Evolutionary conservation across 2,888 invertebrate genomes (phyloP).

Genomic region (Hecatera dysodea): DNA sequence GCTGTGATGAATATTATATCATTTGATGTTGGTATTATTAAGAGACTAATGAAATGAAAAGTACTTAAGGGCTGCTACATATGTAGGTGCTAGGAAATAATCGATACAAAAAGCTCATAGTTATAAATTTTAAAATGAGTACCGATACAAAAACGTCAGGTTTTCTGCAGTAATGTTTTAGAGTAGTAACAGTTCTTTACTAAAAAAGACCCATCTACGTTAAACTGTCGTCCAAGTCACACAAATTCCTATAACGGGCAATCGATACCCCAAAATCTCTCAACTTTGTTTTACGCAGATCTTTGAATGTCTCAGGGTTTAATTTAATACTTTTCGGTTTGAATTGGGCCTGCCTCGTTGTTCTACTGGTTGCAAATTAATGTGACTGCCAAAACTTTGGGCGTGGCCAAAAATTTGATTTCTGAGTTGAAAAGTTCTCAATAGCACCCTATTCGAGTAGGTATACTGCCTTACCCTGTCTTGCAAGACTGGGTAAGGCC

Average conservation of each 20-base stretch:
- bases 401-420: no score
- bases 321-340: background rate
- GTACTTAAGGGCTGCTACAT: background rate
- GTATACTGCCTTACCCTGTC: background rate
- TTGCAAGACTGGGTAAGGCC: no score
- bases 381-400: background rate
- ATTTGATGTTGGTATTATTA: background rate
- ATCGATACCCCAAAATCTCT: background rate
- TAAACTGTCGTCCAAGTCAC: background rate
- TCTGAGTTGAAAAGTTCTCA: background rate
- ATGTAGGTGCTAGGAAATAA: background rate
- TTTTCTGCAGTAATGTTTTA: background rate
- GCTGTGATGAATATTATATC: conserved; percentile 10
- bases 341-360: background rate
- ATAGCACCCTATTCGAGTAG: background rate
- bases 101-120: background rate
- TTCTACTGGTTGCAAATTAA: background rate
- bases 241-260: background rate
- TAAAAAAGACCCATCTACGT: background rate
- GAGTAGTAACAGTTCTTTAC: background rate
- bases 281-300: conserved; percentile 1
- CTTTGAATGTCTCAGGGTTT: background rate
- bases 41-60: background rate
- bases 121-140: background rate
- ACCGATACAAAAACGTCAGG: background rate